These are phyloP conservation scores for Drosophila insularis DNA, from an alignment of 1,140 invertebrate genomes.

Conservation along the genomic window DNA sequence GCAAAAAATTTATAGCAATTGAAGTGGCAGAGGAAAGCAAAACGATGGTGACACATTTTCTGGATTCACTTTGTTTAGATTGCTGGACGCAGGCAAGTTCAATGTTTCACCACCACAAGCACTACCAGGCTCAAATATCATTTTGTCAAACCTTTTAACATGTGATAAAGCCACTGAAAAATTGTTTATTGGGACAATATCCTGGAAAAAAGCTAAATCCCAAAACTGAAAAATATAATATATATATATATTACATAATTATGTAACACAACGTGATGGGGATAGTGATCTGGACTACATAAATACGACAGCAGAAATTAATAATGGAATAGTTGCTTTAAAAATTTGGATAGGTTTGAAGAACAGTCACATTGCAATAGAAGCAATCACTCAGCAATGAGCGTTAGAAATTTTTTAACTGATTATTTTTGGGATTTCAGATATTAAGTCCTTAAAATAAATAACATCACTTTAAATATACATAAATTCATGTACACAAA, in stretches of 20 bases:
- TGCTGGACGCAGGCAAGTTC: constrained; percentile 1
- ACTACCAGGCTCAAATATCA: constrained; percentile 2
- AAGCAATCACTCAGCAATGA: too few species aligned
- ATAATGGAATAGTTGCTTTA: not conserved
- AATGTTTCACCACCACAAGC: not conserved
- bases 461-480: too few species aligned
- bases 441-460: too few species aligned
- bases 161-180: constrained; percentile 4
- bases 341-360: not conserved
- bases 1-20: constrained; percentile 12
- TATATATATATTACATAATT: constrained; percentile 1
- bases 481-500: not conserved
- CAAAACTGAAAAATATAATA: not conserved
- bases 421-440: too few species aligned
- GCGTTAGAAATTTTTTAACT: too few species aligned
- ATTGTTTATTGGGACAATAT: constrained; percentile 12
- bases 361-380: not conserved
- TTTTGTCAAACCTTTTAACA: constrained; percentile 7
- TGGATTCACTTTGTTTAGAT: constrained; percentile 3
- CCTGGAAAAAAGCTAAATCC: constrained; percentile 12
- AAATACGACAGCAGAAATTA: not conserved
- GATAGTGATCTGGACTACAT: not conserved
- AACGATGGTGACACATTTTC: constrained; percentile 19
- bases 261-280: not conserved
- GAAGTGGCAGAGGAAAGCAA: constrained; percentile 17